These are phyloP conservation scores for Cyprinodon diabolis DNA, from an alignment of 2,797 vertebrate genomes.

Conservation along the genomic window DNA sequence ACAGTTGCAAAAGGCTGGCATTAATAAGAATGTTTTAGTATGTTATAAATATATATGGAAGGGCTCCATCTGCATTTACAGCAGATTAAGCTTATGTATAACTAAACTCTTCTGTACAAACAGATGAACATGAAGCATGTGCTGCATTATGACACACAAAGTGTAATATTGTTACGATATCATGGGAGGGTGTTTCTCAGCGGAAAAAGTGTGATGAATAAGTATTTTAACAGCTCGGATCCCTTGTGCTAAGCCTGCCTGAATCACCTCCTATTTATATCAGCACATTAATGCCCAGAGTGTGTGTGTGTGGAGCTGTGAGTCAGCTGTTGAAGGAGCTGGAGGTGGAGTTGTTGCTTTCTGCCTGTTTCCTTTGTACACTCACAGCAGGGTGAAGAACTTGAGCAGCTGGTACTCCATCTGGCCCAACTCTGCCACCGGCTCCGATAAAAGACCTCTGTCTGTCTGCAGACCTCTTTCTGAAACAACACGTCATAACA, in stretches of 20 bases:
- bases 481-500: slow-evolving; percentile 59
- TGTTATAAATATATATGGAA: background rate
- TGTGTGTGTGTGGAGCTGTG: slow-evolving; percentile 32
- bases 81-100: background rate
- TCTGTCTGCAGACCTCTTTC: slow-evolving; percentile 85
- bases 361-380: slow-evolving; percentile 44
- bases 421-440: slow-evolving; percentile 84
- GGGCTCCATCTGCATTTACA: background rate
- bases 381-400: slow-evolving; percentile 94
- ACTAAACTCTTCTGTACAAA: background rate
- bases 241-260: slow-evolving; percentile 13
- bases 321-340: slow-evolving; percentile 46
- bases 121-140: background rate
- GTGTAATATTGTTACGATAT: background rate
- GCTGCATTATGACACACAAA: background rate
- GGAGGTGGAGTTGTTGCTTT: slow-evolving; percentile 42
- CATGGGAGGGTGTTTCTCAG: background rate
- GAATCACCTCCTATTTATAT: slow-evolving; percentile 49
- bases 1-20: background rate
- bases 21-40: background rate
- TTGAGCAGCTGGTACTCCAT: slow-evolving; percentile 92
- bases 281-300: slow-evolving; percentile 19
- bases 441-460: slow-evolving; percentile 81
- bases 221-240: slow-evolving; percentile 25
- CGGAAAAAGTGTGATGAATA: slow-evolving; percentile 16